phyloP scores from a whole-genome alignment of 2,113 vertebrate genomes.

The Oceanodroma tethys region DNA sequence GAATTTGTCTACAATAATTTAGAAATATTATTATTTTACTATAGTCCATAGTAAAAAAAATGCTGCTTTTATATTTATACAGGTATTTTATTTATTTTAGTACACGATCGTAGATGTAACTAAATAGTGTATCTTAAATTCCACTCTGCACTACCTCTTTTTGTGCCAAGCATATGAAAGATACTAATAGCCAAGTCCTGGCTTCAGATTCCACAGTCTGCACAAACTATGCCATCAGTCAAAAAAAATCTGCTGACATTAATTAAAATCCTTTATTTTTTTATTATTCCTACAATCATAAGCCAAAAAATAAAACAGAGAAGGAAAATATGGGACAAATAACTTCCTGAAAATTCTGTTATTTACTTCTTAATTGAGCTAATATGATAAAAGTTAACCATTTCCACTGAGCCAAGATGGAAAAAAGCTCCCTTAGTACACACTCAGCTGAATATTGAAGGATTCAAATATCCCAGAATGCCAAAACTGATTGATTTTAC shows the following conservation, averaged over 20 bases:
- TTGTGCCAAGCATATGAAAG: background rate
- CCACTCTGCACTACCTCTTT: background rate
- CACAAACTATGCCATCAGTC: background rate
- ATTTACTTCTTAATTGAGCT: background rate
- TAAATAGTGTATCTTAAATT: background rate
- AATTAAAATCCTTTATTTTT: background rate
- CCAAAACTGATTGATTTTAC: background rate
- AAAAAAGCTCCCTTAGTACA: background rate
- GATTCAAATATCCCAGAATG: background rate
- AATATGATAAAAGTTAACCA: background rate
- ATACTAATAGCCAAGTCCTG: background rate
- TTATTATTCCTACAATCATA: accelerated
- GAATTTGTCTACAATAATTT: background rate
- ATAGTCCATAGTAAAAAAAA: background rate
- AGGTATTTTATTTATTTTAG: background rate
- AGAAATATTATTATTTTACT: background rate
- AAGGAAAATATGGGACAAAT: background rate
- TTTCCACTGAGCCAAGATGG: background rate
- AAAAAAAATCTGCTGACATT: background rate
- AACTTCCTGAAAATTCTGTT: background rate
- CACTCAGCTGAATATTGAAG: background rate
- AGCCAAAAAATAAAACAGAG: background rate
- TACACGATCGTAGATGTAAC: background rate
- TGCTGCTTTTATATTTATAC: background rate
- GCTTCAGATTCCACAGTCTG: background rate